phyloP scores from a whole-genome alignment of 92 coral and sea anemone genomes.

The Scolanthus callimorphus region DNA sequence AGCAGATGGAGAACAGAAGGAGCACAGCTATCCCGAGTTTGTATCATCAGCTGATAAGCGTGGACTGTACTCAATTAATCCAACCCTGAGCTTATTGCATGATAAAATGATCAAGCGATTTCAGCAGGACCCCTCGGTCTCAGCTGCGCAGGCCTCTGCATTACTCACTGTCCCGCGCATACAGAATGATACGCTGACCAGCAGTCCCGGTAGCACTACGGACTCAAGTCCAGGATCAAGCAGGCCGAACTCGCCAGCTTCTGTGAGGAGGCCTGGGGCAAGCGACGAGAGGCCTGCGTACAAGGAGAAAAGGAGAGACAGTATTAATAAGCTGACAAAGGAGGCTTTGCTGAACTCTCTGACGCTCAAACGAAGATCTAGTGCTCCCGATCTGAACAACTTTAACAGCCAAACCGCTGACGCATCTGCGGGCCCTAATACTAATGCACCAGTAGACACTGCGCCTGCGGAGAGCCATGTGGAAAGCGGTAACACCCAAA shows the following conservation, averaged over 20 bases:
- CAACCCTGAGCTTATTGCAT: neutral
- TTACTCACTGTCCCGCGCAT: neutral
- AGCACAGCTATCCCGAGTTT: no score
- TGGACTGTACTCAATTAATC: no score
- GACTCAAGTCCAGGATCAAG: slow-evolving; percentile 23
- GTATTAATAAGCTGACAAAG: slow-evolving; percentile 74
- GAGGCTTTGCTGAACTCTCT: slow-evolving; percentile 81
- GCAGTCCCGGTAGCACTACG: neutral
- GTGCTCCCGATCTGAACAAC: slow-evolving; percentile 71
- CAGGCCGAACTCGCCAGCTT: slow-evolving; percentile 16
- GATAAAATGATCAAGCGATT: neutral
- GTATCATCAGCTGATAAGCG: no score
- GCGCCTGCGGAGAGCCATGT: slow-evolving; percentile 1
- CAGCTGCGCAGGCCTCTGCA: neutral
- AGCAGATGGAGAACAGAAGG: neutral
- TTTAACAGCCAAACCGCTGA: neutral
- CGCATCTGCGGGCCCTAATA: neutral
- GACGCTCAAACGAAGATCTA: slow-evolving; percentile 72
- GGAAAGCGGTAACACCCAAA: slow-evolving; percentile 3
- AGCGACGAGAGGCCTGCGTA: neutral
- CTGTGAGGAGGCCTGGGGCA: neutral
- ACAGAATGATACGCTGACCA: slow-evolving; percentile 1
- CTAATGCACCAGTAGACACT: neutral
- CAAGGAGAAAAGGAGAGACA: slow-evolving; percentile 51
- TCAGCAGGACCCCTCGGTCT: neutral